phyloP scores from a whole-genome alignment of 2,113 vertebrate species.

The Onychostoma macrolepis region DNA sequence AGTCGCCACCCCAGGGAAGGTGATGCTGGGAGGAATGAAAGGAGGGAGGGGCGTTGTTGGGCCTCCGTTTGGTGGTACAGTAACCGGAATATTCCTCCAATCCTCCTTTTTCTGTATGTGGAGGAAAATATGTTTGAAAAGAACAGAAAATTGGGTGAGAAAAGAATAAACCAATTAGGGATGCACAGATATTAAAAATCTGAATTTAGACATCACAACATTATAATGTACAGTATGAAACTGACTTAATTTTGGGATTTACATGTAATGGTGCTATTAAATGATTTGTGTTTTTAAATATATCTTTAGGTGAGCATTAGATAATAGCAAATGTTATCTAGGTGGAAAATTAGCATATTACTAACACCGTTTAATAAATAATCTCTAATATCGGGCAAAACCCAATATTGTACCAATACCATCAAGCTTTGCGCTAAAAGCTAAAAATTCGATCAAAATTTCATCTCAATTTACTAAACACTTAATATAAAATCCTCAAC shows the following conservation, averaged over 20 bases:
- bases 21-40: constrained; percentile 82
- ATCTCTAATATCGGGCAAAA: not conserved
- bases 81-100: constrained; percentile 91
- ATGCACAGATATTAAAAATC: not conserved
- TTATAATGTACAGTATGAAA: not conserved
- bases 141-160: not conserved
- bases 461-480: not conserved
- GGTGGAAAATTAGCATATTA: not conserved
- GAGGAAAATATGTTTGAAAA: constrained; percentile 61
- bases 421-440: not conserved
- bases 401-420: not conserved
- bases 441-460: not conserved
- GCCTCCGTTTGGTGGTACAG: constrained; percentile 85
- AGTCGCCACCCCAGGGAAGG: constrained; percentile 81
- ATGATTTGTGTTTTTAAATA: not conserved
- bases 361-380: not conserved
- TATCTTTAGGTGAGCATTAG: not conserved
- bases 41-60: constrained; percentile 78
- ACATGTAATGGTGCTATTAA: not conserved
- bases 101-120: constrained; percentile 82
- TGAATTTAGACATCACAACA: not conserved
- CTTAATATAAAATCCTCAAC: not conserved
- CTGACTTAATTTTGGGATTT: not conserved
- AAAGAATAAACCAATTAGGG: not conserved
- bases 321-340: not conserved